Percentiles rank a stretch among this genome's conserved stretches.
phyloP scores from a whole-genome alignment of 2,888 invertebrate genomes.

The Hyalella azteca region DNA sequence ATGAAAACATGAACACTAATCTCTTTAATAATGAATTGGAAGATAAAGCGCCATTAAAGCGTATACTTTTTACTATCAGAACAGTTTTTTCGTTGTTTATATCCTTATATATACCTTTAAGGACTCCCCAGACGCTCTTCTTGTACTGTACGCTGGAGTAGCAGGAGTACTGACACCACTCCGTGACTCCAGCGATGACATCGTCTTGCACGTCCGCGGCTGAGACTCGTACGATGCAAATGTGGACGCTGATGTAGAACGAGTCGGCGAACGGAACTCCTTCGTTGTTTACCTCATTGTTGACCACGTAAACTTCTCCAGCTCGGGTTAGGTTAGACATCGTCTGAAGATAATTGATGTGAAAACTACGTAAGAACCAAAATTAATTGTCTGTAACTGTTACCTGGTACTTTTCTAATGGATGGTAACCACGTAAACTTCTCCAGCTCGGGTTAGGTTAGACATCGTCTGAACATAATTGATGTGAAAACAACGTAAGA shows the following conservation, averaged over 20 bases:
- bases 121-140: conserved; percentile 89
- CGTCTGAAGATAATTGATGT: too few species aligned
- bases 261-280: conserved; percentile 96
- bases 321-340: conserved; percentile 65
- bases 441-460: conserved; percentile 70
- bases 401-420: too few species aligned
- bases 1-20: too few species aligned
- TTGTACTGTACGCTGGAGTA: conserved; percentile 80
- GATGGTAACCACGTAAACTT: conserved; percentile 85
- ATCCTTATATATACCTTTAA: conserved; percentile 73
- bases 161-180: conserved; percentile 36
- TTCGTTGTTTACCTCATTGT: conserved; percentile 83
- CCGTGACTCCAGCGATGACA: background rate
- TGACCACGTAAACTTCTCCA: conserved; percentile 84
- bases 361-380: too few species aligned
- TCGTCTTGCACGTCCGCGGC: background rate
- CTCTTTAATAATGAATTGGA: too few species aligned
- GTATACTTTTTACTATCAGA: too few species aligned
- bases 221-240: conserved; percentile 74
- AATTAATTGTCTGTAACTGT: too few species aligned
- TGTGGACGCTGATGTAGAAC: conserved; percentile 84
- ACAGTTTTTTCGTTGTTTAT: background rate
- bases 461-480: background rate
- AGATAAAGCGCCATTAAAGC: too few species aligned
- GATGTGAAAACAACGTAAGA: too few species aligned